Evolutionary conservation across 1,140 invertebrate species (phyloP).

Genomic region (Plodia interpunctella): DNA sequence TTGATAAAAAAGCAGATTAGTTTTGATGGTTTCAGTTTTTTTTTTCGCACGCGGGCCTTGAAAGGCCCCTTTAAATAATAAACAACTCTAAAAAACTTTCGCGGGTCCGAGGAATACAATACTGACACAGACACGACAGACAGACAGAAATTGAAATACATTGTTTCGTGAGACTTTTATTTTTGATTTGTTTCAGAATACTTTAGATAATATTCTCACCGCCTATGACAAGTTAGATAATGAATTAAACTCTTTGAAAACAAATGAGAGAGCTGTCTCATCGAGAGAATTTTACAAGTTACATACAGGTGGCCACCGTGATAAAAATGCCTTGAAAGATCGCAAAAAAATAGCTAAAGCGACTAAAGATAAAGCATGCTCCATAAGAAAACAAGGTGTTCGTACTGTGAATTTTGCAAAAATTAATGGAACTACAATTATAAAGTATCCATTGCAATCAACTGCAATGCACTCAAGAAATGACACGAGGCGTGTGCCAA

Average conservation of each 20-base stretch:
- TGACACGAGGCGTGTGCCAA: background rate
- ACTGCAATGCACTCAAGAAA: slow-evolving; percentile 14
- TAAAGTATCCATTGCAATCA: slow-evolving; percentile 29
- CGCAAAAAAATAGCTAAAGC: background rate
- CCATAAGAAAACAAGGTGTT: background rate
- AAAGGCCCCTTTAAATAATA: too few relatives aligned
- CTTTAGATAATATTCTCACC: slow-evolving; percentile 34
- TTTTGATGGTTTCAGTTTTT: too few relatives aligned
- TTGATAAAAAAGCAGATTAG: too few relatives aligned
- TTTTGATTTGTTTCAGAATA: slow-evolving; percentile 24
- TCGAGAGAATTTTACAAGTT: background rate
- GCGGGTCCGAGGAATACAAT: too few relatives aligned
- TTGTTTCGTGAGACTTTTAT: too few relatives aligned
- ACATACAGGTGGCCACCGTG: background rate
- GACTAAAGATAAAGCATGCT: slow-evolving; percentile 3
- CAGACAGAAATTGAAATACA: too few relatives aligned
- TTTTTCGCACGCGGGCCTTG: too few relatives aligned
- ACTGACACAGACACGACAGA: too few relatives aligned
- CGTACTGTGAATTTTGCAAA: too few relatives aligned
- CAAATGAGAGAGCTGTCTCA: background rate
- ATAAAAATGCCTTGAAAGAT: background rate
- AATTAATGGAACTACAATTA: too few relatives aligned
- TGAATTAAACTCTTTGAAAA: slow-evolving; percentile 21
- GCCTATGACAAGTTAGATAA: slow-evolving; percentile 42
- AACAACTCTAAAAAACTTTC: too few relatives aligned